A percentile compares a stretch with the other conserved stretches of the same genome.
Conservation (phyloP, 2,113 vertebrate genomes). For the Pituophis catenifer region DNA sequence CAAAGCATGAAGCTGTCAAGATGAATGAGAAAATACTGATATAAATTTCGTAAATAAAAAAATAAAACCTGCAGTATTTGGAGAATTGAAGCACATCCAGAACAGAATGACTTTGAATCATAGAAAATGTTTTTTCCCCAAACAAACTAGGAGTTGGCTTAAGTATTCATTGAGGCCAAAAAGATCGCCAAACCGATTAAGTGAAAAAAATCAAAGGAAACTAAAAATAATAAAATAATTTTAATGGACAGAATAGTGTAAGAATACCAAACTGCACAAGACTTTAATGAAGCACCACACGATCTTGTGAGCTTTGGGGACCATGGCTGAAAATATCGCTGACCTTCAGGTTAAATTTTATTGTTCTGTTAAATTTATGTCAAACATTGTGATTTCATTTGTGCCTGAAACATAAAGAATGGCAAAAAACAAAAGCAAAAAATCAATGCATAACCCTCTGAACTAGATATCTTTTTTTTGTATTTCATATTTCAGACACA, state of each 20-base stretch:
- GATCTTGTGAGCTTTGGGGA: background rate
- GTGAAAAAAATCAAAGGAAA: background rate
- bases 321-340: background rate
- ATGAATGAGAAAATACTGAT: background rate
- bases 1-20: background rate
- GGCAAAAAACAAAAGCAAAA: background rate
- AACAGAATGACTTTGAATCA: background rate
- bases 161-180: background rate
- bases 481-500: background rate
- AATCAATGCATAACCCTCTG: background rate
- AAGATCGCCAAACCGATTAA: background rate
- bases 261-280: background rate
- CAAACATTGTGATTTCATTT: background rate
- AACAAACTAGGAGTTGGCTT: background rate
- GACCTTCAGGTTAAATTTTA: background rate
- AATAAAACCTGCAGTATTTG: background rate
- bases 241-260: background rate
- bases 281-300: background rate
- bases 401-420: background rate
- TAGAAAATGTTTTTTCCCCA: background rate
- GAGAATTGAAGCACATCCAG: background rate
- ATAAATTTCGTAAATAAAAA: background rate
- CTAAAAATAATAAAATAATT: background rate
- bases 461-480: background rate
- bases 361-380: background rate